Percentiles rank a stretch among this genome's conserved stretches.
Conservation (phyloP, 2,888 invertebrate species). For the Pyrrhia umbra region DNA sequence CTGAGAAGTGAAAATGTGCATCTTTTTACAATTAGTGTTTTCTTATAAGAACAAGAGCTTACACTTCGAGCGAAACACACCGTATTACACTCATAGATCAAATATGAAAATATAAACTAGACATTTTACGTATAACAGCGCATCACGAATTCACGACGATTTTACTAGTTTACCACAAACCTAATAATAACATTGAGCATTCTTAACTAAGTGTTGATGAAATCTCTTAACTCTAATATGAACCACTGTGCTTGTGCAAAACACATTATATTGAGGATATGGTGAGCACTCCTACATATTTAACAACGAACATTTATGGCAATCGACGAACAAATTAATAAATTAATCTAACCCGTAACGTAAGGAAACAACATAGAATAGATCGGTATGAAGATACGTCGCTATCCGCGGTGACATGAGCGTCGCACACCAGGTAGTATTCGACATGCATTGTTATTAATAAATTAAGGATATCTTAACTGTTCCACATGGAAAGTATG, state of each 20-base stretch:
- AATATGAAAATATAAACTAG: slow-evolving; percentile 67
- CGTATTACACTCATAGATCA: slow-evolving; percentile 52
- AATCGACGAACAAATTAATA: slow-evolving; percentile 81
- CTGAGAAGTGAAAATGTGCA: slow-evolving; percentile 54
- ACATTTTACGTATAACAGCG: slow-evolving; percentile 74
- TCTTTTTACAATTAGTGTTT: slow-evolving; percentile 57
- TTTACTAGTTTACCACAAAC: slow-evolving; percentile 67
- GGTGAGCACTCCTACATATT: slow-evolving; percentile 79
- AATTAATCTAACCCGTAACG: slow-evolving; percentile 83
- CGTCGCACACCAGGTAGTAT: slow-evolving; percentile 69
- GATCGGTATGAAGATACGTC: slow-evolving; percentile 76
- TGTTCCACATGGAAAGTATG: slow-evolving; percentile 62
- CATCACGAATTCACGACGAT: slow-evolving; percentile 76
- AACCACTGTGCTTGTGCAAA: slow-evolving; percentile 86
- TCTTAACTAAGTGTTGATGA: slow-evolving; percentile 80
- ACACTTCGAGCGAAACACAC: slow-evolving; percentile 47
- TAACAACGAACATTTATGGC: slow-evolving; percentile 88
- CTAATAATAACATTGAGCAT: slow-evolving; percentile 86
- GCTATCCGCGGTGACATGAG: slow-evolving; percentile 79
- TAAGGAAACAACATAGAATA: slow-evolving; percentile 73
- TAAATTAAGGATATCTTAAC: slow-evolving; percentile 38
- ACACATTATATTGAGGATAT: slow-evolving; percentile 74
- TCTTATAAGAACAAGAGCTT: slow-evolving; percentile 50
- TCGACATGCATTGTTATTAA: slow-evolving; percentile 39
- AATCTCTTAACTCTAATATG: slow-evolving; percentile 77